phyloP scores from a whole-genome alignment of 2,888 invertebrate species.

The Yponomeuta evonymella region DNA sequence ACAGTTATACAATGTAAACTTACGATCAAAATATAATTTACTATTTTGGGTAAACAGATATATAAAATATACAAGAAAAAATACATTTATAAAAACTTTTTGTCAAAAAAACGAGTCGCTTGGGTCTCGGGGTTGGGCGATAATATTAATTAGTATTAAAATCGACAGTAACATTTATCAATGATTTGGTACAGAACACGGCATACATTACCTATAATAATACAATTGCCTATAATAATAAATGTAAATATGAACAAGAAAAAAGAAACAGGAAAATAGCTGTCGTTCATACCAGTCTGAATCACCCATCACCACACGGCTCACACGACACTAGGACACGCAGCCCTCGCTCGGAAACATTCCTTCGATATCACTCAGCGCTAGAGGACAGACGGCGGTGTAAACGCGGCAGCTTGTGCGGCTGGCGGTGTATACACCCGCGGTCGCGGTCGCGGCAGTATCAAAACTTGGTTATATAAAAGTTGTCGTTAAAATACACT shows the following conservation, averaged over 20 bases:
- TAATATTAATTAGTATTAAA: not conserved
- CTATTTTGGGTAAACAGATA: conserved; percentile 2
- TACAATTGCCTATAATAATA: not conserved
- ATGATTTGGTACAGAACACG: not conserved
- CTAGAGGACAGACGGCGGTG: conserved; percentile 15
- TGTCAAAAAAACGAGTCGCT: not conserved
- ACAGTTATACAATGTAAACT: not conserved
- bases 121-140: not conserved
- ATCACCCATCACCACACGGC: conserved; percentile 4
- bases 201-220: not conserved
- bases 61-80: conserved; percentile 8
- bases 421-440: conserved; percentile 7
- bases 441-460: not conserved
- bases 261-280: not conserved
- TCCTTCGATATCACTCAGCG: conserved; percentile 32
- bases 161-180: not conserved
- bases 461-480: conserved; percentile 29
- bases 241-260: not conserved
- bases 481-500: conserved; percentile 17
- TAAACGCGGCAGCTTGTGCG: not conserved
- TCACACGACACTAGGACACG: conserved; percentile 20
- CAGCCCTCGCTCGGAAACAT: conserved; percentile 31
- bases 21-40: not conserved
- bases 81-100: not conserved
- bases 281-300: not conserved